These are phyloP conservation scores for Drosophila paulistorum DNA, from an alignment of 1,140 invertebrate genomes.

Conservation along the genomic window DNA sequence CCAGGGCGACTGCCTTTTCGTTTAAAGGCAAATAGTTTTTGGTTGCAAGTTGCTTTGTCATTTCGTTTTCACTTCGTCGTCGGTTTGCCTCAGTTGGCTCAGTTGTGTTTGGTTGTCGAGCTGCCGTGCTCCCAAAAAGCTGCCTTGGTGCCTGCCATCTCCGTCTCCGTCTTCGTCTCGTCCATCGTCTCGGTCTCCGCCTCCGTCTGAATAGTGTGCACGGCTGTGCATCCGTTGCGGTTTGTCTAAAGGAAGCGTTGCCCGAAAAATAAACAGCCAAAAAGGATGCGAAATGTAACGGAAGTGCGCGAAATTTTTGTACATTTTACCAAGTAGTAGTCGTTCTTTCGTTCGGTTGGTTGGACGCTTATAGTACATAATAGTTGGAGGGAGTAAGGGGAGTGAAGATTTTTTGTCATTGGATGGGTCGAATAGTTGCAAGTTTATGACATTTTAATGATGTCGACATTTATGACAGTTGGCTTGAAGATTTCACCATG, in stretches of 20 bases:
- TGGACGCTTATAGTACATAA: neutral
- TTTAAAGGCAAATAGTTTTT: constrained; percentile 48
- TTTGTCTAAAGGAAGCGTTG: constrained; percentile 67
- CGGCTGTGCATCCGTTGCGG: constrained; percentile 64
- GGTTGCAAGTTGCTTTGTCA: constrained; percentile 63
- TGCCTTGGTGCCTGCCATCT: neutral
- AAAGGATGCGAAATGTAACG: constrained; percentile 75
- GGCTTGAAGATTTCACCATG: constrained; percentile 61
- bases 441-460: constrained; percentile 75
- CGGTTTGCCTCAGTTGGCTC: neutral
- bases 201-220: constrained; percentile 24
- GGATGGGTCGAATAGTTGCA: constrained; percentile 31
- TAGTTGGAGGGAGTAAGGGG: constrained; percentile 1
- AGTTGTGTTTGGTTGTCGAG: constrained; percentile 7
- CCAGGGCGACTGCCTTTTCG: constrained; percentile 3
- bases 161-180: neutral
- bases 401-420: constrained; percentile 14
- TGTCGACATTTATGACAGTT: constrained; percentile 73
- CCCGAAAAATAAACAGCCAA: constrained; percentile 66
- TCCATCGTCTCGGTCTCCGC: neutral
- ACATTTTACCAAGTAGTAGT: constrained; percentile 54
- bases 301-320: constrained; percentile 75
- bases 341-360: neutral
- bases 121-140: too few species aligned
- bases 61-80: constrained; percentile 41